phyloP scores from a whole-genome alignment of 2,113 vertebrate genomes.

The Choloepus hoffmanni region DNA sequence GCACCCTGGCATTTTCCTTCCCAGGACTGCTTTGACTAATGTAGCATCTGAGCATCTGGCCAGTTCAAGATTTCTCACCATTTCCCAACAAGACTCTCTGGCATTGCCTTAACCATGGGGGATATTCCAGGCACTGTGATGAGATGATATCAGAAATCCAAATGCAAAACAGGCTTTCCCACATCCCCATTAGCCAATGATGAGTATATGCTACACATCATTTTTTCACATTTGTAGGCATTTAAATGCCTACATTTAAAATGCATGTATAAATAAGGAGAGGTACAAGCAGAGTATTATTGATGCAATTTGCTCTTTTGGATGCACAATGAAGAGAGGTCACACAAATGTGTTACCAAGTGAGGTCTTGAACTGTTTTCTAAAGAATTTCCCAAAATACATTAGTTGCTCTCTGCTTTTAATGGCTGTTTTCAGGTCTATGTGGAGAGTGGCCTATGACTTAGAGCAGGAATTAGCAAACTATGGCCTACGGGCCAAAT shows the following conservation, averaged over 20 bases:
- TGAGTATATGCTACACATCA: neutral
- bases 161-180: conserved; percentile 48
- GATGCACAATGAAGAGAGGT: neutral
- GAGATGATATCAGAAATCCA: conserved; percentile 57
- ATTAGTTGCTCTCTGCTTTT: neutral
- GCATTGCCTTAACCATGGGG: neutral
- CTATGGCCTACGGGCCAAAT: neutral
- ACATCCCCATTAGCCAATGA: neutral
- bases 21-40: neutral
- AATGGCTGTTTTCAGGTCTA: neutral
- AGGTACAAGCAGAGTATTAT: accelerated
- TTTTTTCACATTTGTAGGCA: neutral
- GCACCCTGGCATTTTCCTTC: neutral
- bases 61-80: neutral
- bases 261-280: neutral
- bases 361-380: neutral
- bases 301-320: neutral
- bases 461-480: neutral
- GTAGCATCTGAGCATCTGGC: neutral
- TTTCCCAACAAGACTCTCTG: conserved; percentile 39
- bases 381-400: neutral
- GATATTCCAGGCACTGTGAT: neutral
- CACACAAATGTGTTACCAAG: neutral
- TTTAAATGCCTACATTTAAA: neutral
- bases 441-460: neutral